Conservation (phyloP, 2,888 invertebrate genomes). For the Trichogramma evanescens region DNA sequence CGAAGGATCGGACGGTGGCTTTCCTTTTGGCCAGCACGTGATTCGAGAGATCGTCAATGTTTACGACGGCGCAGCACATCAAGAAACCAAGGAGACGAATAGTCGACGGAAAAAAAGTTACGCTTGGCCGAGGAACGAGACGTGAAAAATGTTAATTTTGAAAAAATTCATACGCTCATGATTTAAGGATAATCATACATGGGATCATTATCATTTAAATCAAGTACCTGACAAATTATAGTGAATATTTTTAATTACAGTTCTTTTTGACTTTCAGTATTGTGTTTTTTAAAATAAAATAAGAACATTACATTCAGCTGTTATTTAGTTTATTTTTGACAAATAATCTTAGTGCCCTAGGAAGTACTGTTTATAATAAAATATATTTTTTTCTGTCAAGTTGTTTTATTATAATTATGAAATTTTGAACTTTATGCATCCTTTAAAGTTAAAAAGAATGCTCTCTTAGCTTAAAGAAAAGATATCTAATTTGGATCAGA, state of each 20-base stretch:
- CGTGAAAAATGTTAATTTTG: not conserved
- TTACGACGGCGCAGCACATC: slow-evolving; percentile 31
- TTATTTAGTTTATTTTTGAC: not conserved
- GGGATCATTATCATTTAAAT: not conserved
- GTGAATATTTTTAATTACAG: too few relatives aligned
- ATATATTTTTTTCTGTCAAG: too few relatives aligned
- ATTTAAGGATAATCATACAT: too few relatives aligned
- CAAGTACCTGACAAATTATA: not conserved
- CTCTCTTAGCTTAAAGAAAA: too few relatives aligned
- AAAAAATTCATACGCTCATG: not conserved
- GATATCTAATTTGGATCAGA: too few relatives aligned
- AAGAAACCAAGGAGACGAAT: slow-evolving; percentile 22
- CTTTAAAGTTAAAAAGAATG: too few relatives aligned
- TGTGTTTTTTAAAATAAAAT: not conserved
- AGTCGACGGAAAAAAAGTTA: slow-evolving; percentile 33
- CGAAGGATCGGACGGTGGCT: not conserved
- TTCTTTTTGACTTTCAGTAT: too few relatives aligned
- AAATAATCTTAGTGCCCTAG: too few relatives aligned
- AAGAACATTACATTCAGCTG: not conserved
- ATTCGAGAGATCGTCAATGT: slow-evolving; percentile 42
- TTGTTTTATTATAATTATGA: too few relatives aligned
- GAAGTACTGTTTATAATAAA: too few relatives aligned
- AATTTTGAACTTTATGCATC: too few relatives aligned
- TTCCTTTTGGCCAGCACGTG: slow-evolving; percentile 30
- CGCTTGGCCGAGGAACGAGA: slow-evolving; percentile 30